Percentiles rank a stretch among this genome's conserved stretches.
Conservation (phyloP, 2,797 vertebrate species). For the Oryzias dopingdopingensis region DNA sequence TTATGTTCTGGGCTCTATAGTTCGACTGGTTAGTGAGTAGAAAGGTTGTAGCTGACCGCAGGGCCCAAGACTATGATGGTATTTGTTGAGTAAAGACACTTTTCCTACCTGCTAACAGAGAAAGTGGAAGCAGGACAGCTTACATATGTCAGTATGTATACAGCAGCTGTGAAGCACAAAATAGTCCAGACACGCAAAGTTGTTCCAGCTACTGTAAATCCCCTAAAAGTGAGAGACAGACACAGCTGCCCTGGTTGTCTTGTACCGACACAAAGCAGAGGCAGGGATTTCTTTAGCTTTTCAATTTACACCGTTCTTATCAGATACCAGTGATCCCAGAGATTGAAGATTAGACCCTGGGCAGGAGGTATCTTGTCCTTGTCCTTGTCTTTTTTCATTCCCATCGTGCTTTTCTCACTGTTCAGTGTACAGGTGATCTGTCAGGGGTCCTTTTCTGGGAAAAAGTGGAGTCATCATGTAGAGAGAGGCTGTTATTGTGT, state of each 20-base stretch:
- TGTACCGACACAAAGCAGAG: conserved; percentile 44
- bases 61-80: conserved; percentile 2
- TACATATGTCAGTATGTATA: conserved; percentile 6
- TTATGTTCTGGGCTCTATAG: background rate
- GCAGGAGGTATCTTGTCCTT: conserved; percentile 57
- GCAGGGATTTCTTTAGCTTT: conserved; percentile 54
- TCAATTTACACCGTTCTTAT: conserved; percentile 69
- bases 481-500: conserved; percentile 10
- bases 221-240: conserved; percentile 37
- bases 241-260: conserved; percentile 53
- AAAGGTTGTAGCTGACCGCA: conserved; percentile 6
- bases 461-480: conserved; percentile 25
- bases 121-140: background rate
- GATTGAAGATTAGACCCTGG: conserved; percentile 67
- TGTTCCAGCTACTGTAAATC: conserved; percentile 44
- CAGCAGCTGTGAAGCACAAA: conserved; percentile 1
- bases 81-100: background rate
- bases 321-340: conserved; percentile 64
- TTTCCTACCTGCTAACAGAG: background rate
- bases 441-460: conserved; percentile 43
- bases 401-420: conserved; percentile 25
- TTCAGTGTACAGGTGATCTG: conserved; percentile 54
- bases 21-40: background rate
- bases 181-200: conserved; percentile 21
- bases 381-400: conserved; percentile 52